Evolutionary conservation across 2,888 invertebrate species (phyloP).

Genomic region (Coenonympha glycerion): DNA sequence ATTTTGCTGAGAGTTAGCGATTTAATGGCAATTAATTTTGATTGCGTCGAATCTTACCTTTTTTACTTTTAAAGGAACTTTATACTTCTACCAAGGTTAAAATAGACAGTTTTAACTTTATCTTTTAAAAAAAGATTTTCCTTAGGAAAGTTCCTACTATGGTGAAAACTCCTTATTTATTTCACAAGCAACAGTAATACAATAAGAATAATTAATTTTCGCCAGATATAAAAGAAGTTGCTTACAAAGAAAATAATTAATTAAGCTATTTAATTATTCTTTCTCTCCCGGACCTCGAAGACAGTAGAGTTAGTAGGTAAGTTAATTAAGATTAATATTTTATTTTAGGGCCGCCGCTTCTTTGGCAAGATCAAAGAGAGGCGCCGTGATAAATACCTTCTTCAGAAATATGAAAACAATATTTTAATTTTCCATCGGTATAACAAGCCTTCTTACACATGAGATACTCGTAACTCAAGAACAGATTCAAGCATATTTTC

Average conservation of each 20-base stretch:
- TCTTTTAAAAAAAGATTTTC: no score
- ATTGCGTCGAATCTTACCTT: no score
- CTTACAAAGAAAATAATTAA: slow-evolving; percentile 10
- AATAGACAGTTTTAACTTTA: no score
- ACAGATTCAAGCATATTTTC: no score
- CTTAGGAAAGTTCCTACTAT: no score
- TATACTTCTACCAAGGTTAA: no score
- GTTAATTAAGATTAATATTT: slow-evolving; percentile 10
- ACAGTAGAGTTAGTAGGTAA: slow-evolving; percentile 1
- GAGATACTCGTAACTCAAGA: no score
- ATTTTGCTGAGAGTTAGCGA: no score
- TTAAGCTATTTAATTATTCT: slow-evolving; percentile 12
- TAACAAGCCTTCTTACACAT: no score
- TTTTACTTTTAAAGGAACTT: no score
- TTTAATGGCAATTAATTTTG: no score
- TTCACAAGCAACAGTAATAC: not conserved
- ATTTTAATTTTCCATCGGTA: not conserved
- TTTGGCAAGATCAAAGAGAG: not conserved
- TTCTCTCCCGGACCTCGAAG: slow-evolving; percentile 1
- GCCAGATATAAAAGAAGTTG: slow-evolving; percentile 1
- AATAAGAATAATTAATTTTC: not conserved
- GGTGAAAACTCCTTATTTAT: not conserved
- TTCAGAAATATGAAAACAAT: not conserved
- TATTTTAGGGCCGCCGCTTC: not conserved
- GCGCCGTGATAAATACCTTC: not conserved